Evolutionary conservation across 1,140 invertebrate genomes (phyloP).

Genomic region (Pararge aegeria): DNA sequence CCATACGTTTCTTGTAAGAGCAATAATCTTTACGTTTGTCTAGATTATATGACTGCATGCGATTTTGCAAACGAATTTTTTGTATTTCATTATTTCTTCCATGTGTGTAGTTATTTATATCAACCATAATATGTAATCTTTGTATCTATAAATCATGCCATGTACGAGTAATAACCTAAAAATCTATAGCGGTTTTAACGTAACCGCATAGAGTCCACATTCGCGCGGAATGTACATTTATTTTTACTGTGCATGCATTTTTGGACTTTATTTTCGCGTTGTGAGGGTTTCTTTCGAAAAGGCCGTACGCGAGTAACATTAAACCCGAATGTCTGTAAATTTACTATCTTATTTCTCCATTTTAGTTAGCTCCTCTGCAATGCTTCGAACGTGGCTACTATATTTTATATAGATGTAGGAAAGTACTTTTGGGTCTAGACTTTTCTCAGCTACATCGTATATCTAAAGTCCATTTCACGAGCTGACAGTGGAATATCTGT

Average conservation of each 20-base stretch:
- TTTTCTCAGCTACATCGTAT: not conserved
- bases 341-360: conserved; percentile 68
- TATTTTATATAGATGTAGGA: conserved; percentile 25
- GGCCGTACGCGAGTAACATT: conserved; percentile 42
- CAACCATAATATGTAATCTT: not conserved
- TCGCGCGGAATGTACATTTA: conserved; percentile 53
- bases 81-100: not conserved
- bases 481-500: not conserved
- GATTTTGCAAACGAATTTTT: conserved; percentile 1
- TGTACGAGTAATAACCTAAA: conserved; percentile 30
- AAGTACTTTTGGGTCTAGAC: conserved; percentile 30
- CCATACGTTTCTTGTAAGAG: no score
- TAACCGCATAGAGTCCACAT: conserved; percentile 49
- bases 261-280: conserved; percentile 38
- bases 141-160: conserved; percentile 1
- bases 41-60: conserved; percentile 2
- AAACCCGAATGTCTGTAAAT: conserved; percentile 71
- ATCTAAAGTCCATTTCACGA: no score
- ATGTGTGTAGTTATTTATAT: not conserved
- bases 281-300: conserved; percentile 43
- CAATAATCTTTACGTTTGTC: not conserved
- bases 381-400: conserved; percentile 54
- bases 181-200: conserved; percentile 40
- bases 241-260: conserved; percentile 33
- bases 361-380: conserved; percentile 70